A percentile compares a stretch with the other conserved stretches of the same genome.
Evolutionary conservation across 1,140 invertebrate genomes (phyloP).

Genomic region (Hypsibius dujardini): DNA sequence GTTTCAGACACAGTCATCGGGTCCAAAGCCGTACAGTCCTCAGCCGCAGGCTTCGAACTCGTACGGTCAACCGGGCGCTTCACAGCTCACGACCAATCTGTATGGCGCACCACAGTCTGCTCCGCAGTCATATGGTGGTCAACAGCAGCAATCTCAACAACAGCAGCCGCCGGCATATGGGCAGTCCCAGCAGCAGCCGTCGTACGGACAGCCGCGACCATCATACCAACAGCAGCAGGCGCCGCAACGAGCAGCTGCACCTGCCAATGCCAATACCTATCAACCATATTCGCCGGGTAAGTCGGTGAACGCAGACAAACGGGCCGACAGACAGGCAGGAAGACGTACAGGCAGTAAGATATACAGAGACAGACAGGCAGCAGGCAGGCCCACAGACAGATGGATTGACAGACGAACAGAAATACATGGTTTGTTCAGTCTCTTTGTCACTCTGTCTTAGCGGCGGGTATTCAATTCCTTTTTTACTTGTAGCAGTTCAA

Average conservation of each 20-base stretch:
- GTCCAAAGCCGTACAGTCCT: slow-evolving; percentile 13
- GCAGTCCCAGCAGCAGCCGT: slow-evolving; percentile 21
- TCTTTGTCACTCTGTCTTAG: no score
- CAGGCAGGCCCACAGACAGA: no score
- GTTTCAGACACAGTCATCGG: neutral
- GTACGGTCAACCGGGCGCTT: neutral
- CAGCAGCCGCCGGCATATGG: slow-evolving; percentile 21
- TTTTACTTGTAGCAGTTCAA: no score
- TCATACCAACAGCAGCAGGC: slow-evolving; percentile 21
- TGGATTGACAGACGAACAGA: no score
- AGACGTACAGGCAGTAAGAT: no score
- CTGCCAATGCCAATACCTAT: slow-evolving; percentile 3
- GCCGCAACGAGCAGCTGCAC: slow-evolving; percentile 17
- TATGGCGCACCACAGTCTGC: neutral
- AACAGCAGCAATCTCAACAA: slow-evolving; percentile 12
- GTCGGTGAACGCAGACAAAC: no score
- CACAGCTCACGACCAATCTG: neutral
- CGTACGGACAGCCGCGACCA: slow-evolving; percentile 3
- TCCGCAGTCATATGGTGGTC: neutral
- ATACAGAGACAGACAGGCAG: no score
- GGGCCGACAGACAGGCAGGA: no score
- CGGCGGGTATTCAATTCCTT: no score
- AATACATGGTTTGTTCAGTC: no score
- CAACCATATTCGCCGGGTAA: slow-evolving; percentile 12
- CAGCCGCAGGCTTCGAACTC: neutral